These are phyloP conservation scores for Hirundichthys speculiger DNA, from an alignment of 2,113 vertebrate genomes.

Conservation along the genomic window DNA sequence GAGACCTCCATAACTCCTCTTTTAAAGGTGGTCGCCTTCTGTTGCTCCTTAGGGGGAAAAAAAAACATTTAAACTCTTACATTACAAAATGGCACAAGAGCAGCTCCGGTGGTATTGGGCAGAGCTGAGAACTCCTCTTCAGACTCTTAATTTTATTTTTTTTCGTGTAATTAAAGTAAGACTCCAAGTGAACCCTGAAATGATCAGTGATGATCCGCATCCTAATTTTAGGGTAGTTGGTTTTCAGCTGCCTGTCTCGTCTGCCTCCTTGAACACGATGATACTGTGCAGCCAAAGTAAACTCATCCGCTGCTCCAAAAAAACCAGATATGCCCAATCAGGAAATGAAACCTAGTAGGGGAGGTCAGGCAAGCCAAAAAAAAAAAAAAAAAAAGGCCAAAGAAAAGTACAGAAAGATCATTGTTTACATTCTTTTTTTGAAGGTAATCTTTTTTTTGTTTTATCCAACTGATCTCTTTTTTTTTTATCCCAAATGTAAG, in stretches of 20 bases:
- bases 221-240: conserved; percentile 44
- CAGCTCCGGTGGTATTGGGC: conserved; percentile 4
- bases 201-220: conserved; percentile 33
- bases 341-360: conserved; percentile 62
- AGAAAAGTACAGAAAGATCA: not conserved
- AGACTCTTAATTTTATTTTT: conserved; percentile 7
- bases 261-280: conserved; percentile 16
- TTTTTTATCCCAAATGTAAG: not conserved
- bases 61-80: conserved; percentile 19
- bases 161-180: not conserved
- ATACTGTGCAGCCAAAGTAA: conserved; percentile 59
- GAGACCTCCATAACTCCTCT: conserved; percentile 14
- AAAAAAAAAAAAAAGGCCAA: conserved; percentile 37
- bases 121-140: conserved; percentile 6
- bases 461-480: not conserved
- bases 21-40: conserved; percentile 13
- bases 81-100: conserved; percentile 35
- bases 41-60: not conserved
- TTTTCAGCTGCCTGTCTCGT: conserved; percentile 19
- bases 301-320: conserved; percentile 47
- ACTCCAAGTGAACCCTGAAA: conserved; percentile 51
- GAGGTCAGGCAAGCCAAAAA: conserved; percentile 41
- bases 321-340: conserved; percentile 51
- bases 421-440: not conserved
- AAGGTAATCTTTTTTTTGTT: not conserved